Evolutionary conservation across 2,113 vertebrate genomes (phyloP).

Genomic region (Spheniscus mendiculus): DNA sequence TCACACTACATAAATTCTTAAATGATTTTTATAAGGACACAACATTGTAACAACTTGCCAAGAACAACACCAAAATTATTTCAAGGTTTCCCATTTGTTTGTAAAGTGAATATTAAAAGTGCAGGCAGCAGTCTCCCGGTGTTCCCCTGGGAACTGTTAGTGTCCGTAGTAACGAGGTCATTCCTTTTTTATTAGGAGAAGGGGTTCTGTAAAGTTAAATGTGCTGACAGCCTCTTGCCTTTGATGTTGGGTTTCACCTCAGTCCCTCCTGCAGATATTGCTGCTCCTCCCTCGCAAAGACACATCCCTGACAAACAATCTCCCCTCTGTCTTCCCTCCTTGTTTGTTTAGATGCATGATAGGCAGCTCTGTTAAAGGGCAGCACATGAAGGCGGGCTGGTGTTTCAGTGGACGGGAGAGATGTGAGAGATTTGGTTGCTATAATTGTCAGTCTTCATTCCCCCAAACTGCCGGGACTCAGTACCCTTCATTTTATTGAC

Average conservation of each 20-base stretch:
- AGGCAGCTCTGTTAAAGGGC: slow-evolving; percentile 64
- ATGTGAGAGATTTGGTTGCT: slow-evolving; percentile 54
- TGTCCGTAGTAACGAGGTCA: slow-evolving; percentile 74
- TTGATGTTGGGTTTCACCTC: slow-evolving; percentile 78
- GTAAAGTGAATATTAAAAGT: slow-evolving; percentile 75
- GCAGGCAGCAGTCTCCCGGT: slow-evolving; percentile 57
- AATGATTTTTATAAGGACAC: slow-evolving; percentile 64
- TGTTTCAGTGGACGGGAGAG: slow-evolving; percentile 18
- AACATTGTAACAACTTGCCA: slow-evolving; percentile 63
- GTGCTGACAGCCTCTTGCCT: slow-evolving; percentile 76
- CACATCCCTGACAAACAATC: slow-evolving; percentile 69
- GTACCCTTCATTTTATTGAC: slow-evolving; percentile 51
- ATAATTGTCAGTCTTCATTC: slow-evolving; percentile 50
- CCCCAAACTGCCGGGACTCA: background rate
- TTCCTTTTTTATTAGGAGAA: slow-evolving; percentile 79
- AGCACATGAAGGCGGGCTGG: slow-evolving; percentile 24
- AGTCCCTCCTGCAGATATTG: slow-evolving; percentile 70
- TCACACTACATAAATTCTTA: slow-evolving; percentile 51
- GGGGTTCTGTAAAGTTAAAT: slow-evolving; percentile 77
- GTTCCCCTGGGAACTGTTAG: slow-evolving; percentile 75
- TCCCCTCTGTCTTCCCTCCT: slow-evolving; percentile 69
- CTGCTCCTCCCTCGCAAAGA: slow-evolving; percentile 70
- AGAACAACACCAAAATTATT: slow-evolving; percentile 71
- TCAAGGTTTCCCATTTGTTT: slow-evolving; percentile 76
- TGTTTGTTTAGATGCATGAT: slow-evolving; percentile 72